phyloP scores from a whole-genome alignment of 2,797 vertebrate species.

The Eptatretus atami region DNA sequence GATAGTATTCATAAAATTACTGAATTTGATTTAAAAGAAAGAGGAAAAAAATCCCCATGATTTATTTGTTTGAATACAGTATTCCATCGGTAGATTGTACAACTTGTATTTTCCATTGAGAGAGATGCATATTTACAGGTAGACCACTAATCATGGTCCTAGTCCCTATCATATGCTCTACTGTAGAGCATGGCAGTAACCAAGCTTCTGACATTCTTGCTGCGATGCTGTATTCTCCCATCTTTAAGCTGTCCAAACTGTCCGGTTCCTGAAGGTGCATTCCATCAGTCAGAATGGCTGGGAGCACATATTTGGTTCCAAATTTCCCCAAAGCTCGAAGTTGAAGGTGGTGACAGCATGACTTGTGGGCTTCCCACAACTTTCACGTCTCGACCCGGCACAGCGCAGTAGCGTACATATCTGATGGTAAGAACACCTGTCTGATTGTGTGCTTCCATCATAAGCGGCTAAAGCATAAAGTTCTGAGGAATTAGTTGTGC shows the following conservation, averaged over 20 bases:
- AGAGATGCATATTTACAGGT: too few relatives aligned
- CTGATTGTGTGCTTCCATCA: constrained; percentile 32
- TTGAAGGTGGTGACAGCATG: constrained; percentile 24
- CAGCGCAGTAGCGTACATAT: constrained; percentile 51
- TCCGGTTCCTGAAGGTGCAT: constrained; percentile 30
- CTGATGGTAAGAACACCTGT: constrained; percentile 28
- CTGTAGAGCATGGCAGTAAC: constrained; percentile 52
- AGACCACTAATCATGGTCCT: too few relatives aligned
- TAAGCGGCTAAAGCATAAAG: constrained; percentile 51
- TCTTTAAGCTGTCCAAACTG: constrained; percentile 12
- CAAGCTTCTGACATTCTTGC: constrained; percentile 15
- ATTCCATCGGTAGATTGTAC: too few relatives aligned
- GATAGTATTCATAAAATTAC: too few relatives aligned
- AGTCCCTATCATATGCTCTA: constrained; percentile 39
- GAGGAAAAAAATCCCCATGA: too few relatives aligned
- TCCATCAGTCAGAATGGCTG: constrained; percentile 29
- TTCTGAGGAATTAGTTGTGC: constrained; percentile 14
- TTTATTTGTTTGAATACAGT: too few relatives aligned
- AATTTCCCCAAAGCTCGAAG: constrained; percentile 37
- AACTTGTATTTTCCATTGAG: too few relatives aligned
- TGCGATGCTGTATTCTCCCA: constrained; percentile 18
- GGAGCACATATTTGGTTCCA: constrained; percentile 28
- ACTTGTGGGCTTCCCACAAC: constrained; percentile 33
- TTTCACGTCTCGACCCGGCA: constrained; percentile 16
- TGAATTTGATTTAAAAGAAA: too few relatives aligned